Evolutionary conservation across 2,113 vertebrate species (phyloP).

Genomic region (Platichthys flesus): DNA sequence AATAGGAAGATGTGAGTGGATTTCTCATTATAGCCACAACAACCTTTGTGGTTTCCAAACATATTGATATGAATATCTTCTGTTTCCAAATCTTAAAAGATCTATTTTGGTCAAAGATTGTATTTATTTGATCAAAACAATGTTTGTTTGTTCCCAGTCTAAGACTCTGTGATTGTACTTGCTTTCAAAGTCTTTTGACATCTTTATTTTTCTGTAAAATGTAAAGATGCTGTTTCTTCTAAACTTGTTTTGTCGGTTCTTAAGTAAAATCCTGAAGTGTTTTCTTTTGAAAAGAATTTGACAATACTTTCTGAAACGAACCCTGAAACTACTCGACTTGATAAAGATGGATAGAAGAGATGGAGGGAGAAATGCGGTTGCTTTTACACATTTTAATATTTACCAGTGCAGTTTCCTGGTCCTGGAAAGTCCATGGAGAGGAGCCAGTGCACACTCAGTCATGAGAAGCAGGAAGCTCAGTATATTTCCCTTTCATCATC

Average conservation of each 20-base stretch:
- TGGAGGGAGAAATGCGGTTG: neutral
- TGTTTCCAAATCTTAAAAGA: neutral
- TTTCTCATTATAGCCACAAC: neutral
- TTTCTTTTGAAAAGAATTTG: neutral
- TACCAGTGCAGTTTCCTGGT: neutral
- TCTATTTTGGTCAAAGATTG: constrained; percentile 24
- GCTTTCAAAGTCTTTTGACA: neutral
- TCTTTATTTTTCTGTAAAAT: neutral
- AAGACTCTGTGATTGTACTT: constrained; percentile 8
- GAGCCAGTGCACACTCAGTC: neutral
- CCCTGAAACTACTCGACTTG: neutral
- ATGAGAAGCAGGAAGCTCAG: neutral
- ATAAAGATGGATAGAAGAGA: neutral
- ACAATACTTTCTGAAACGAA: neutral
- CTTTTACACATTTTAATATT: neutral
- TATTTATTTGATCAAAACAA: constrained; percentile 27
- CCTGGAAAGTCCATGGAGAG: neutral
- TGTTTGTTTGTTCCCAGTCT: neutral
- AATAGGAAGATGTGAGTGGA: neutral
- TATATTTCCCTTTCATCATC: neutral
- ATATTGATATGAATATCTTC: neutral
- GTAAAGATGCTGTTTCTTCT: neutral
- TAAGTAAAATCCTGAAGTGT: neutral
- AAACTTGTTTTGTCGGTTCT: neutral
- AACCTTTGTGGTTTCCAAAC: neutral